Percentiles rank a stretch among this genome's conserved stretches.
These are phyloP conservation scores for Rhopilema esculentum DNA, from an alignment of 30 jellyfish, hydroid and myxozoan species.

Conservation along the genomic window DNA sequence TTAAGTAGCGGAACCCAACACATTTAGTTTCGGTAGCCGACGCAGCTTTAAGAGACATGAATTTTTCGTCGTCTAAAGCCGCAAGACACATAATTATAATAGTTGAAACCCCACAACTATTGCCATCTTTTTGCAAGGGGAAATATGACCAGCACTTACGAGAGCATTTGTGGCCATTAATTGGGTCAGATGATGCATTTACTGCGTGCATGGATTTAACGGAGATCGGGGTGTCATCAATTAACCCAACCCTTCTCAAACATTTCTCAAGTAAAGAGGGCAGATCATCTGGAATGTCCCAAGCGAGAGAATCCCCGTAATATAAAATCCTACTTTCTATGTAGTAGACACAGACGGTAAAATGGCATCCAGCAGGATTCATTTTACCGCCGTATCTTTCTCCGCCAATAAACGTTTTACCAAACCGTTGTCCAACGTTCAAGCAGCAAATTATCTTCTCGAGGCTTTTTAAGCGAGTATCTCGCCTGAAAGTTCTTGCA, in stretches of 20 bases:
- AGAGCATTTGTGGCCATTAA: conserved; percentile 3
- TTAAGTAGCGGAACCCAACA: conserved; percentile 13
- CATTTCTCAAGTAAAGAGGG: not conserved
- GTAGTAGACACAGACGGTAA: not conserved
- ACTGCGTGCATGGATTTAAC: not conserved
- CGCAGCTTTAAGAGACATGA: conserved; percentile 1
- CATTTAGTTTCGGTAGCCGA: not conserved
- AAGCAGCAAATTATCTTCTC: not conserved
- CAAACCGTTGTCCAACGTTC: not conserved
- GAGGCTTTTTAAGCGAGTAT: not conserved
- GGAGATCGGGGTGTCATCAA: not conserved
- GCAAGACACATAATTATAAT: conserved; percentile 4
- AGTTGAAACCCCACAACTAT: conserved; percentile 27
- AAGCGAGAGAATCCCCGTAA: not conserved
- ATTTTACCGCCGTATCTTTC: not conserved
- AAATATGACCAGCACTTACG: conserved; percentile 7
- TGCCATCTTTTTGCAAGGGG: conserved; percentile 16
- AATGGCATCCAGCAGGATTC: conserved; percentile 6
- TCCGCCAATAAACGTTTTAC: conserved; percentile 1
- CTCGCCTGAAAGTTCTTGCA: not conserved
- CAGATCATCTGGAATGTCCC: conserved; percentile 6
- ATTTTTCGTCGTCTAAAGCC: conserved; percentile 1
- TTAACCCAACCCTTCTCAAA: not conserved
- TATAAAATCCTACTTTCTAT: not conserved
- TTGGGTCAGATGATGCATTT: not conserved